Evolutionary conservation across 2,797 vertebrate species (phyloP).

Genomic region (Takifugu ocellatus): DNA sequence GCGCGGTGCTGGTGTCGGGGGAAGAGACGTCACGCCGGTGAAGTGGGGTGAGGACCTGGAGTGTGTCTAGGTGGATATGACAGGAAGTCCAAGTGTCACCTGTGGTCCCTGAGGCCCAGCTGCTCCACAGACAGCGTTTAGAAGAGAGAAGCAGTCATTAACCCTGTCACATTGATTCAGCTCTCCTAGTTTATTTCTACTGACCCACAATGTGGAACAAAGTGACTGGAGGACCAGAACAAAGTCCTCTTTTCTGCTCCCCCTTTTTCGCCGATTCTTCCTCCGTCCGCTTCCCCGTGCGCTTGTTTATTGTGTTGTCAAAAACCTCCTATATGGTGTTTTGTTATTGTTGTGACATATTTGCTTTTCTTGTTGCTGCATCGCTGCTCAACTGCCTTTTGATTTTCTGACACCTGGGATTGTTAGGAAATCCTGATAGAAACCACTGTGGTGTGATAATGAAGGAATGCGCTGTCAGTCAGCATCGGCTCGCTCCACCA

Average conservation of each 20-base stretch:
- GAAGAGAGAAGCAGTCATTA: conserved; percentile 69
- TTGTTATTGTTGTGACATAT: conserved; percentile 63
- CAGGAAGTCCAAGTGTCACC: conserved; percentile 69
- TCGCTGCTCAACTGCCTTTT: conserved; percentile 56
- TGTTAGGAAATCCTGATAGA: conserved; percentile 52
- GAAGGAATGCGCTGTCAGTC: conserved; percentile 60
- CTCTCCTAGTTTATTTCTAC: conserved; percentile 46
- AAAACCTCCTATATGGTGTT: conserved; percentile 51
- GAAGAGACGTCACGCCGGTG: conserved; percentile 23
- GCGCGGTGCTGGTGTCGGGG: conserved; percentile 35
- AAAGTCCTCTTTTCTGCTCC: conserved; percentile 41
- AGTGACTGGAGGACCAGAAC: conserved; percentile 41
- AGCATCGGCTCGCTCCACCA: conserved; percentile 53
- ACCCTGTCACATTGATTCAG: conserved; percentile 72
- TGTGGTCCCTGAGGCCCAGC: conserved; percentile 60
- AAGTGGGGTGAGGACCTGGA: conserved; percentile 60
- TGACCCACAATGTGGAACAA: conserved; percentile 57
- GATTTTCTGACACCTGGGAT: conserved; percentile 63
- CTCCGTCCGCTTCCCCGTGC: conserved; percentile 23
- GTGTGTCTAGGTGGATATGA: conserved; percentile 69
- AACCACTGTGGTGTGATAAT: conserved; percentile 66
- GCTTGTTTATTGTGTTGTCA: conserved; percentile 55
- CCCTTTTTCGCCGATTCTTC: conserved; percentile 20
- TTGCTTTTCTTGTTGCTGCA: conserved; percentile 52
- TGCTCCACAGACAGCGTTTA: conserved; percentile 61